phyloP scores from a whole-genome alignment of 92 coral and sea anemone species.

The Zoanthus gigantus region DNA sequence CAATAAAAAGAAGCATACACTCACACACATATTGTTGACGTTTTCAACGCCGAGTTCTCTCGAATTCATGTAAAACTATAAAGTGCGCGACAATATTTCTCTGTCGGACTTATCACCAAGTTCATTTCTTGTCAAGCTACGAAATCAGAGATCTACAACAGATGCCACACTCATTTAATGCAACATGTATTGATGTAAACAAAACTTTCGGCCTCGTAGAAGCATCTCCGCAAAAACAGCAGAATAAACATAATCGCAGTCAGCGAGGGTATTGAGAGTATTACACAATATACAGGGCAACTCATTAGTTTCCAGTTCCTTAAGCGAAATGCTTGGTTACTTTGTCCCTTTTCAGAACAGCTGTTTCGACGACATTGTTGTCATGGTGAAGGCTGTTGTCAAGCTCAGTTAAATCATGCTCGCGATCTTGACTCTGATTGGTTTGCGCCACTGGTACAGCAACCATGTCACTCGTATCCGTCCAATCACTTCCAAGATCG shows the following conservation, averaged over 20 bases:
- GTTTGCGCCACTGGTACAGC: conserved; percentile 41
- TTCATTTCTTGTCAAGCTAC: conserved; percentile 26
- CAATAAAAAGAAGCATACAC: neutral
- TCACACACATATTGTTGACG: neutral
- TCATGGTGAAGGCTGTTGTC: conserved; percentile 47
- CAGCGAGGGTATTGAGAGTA: neutral
- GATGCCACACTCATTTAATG: too few relatives aligned
- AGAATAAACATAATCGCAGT: too few relatives aligned
- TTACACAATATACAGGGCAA: neutral
- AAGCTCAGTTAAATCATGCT: conserved; percentile 45
- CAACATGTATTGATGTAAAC: conserved; percentile 18
- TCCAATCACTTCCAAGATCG: conserved; percentile 51
- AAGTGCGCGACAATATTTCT: neutral
- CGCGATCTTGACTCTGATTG: conserved; percentile 50
- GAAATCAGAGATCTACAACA: conserved; percentile 30
- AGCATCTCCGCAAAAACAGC: neutral
- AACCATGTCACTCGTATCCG: conserved; percentile 46
- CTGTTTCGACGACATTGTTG: conserved; percentile 85
- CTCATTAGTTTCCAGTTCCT: neutral
- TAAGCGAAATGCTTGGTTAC: conserved; percentile 36
- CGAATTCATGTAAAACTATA: neutral
- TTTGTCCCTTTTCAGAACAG: conserved; percentile 86
- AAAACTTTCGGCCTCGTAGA: neutral
- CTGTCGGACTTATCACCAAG: conserved; percentile 1
- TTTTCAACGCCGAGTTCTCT: neutral